Conservation (phyloP, 2,113 vertebrate genomes). For the Pan paniscus region DNA sequence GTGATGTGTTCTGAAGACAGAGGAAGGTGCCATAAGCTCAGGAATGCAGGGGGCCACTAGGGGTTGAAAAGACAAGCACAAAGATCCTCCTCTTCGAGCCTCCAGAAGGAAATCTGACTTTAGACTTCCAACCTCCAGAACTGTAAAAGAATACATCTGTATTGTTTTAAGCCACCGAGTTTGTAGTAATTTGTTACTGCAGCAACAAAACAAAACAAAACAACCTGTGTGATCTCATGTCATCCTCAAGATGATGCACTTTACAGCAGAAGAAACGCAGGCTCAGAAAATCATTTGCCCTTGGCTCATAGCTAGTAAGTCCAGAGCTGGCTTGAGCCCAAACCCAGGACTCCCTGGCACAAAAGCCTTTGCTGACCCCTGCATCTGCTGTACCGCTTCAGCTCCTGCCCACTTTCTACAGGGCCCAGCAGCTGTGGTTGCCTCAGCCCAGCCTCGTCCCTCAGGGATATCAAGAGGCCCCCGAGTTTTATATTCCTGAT, state of each 20-base stretch:
- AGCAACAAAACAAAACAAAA: background rate
- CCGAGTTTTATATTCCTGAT: background rate
- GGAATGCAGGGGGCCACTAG: accelerated
- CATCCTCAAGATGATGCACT: background rate
- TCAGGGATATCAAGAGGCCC: accelerated
- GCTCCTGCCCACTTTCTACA: background rate
- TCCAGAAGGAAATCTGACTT: background rate
- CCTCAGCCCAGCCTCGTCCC: background rate
- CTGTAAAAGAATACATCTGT: background rate
- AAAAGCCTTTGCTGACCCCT: background rate
- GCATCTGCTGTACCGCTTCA: background rate
- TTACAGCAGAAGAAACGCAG: background rate
- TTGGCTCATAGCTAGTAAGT: background rate
- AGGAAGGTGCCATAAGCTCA: background rate
- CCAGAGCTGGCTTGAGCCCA: background rate
- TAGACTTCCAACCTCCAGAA: background rate
- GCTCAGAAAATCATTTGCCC: background rate
- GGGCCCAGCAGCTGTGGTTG: background rate
- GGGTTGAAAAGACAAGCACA: background rate
- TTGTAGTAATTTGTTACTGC: background rate
- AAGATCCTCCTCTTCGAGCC: background rate
- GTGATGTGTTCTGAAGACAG: background rate
- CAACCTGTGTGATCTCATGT: background rate
- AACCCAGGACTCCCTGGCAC: background rate
- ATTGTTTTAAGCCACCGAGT: background rate